Evolutionary conservation across 1,140 invertebrate genomes (phyloP), one percentile per base, ranked within the genome.

Genomic region (Papilio aristodemus): DNA sequence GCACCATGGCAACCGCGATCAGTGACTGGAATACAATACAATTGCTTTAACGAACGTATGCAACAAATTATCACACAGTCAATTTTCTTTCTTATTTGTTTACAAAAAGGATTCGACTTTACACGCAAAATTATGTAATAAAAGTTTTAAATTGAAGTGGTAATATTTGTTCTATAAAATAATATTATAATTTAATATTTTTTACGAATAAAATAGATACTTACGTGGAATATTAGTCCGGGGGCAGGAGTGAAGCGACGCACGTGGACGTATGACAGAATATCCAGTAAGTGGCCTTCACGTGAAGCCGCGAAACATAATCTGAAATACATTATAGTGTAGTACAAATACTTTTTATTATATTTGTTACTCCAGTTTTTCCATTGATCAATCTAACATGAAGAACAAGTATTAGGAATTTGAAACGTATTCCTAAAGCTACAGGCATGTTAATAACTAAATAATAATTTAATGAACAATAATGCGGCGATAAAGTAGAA

Each of bases 161-260:
- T n/a, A n/a, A n/a, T n/a, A n/a, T n/a, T n/a, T n/a, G n/a, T n/a
- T n/a, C n/a, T n/a, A n/a, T n/a, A n/a, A n/a, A n/a, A n/a, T n/a
- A n/a, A n/a, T n/a, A n/a, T n/a, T n/a, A 41, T 13, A 13, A 11
- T 41, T 41, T 41, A 50, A 50, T 14, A 50, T n/a, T n/a, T 17
- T 8, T 58, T 6, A 43, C 14, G 4, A 14, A 8, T 22, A 14
- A 17, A 4, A 5, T 19, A 38, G 19, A 70, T 36, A 93, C 92
- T 94, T 94, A 98, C 97, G 92, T 99, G 97, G 90, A 98, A 98
- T 83, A 99, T 96, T n/a, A 99, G 93, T 38, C 98, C 97, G n/a
- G 98, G 97, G 13, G 97, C 96, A 4, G 98, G 98, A 58, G 98
- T 99, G 70, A 97, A 95, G 39, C 96, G 94, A 67, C 96, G 93